Evolutionary conservation across 1,140 invertebrate genomes (phyloP), one percentile per base, ranked within the genome.

Genomic region (Battus philenor): DNA sequence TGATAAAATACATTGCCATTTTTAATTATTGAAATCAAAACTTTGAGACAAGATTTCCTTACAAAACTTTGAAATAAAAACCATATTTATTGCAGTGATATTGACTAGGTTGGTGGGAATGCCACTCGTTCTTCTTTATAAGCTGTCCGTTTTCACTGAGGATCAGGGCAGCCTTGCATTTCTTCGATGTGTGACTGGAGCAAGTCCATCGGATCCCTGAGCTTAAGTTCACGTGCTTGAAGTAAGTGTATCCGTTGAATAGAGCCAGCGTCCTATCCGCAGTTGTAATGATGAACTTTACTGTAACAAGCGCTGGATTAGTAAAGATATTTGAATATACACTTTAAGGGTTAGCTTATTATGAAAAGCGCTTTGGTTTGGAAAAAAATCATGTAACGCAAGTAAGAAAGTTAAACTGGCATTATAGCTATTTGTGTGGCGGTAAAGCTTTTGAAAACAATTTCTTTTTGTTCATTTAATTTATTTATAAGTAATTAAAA

Each of bases 151-250:
- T 15, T 2, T 46, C 12, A 7, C 10, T 32, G 2, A 54, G 9
- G 1, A 51, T 17, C 4, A 59, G 12, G 3, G 47, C 44, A 3
- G 51, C 47, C 9, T 46, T 48, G 46, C 56, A 59, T 2, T 38
- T 45, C 30, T 9, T 51, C 5, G 44, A 46, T n/a, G 26, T 30
- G 11, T 20, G 18, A 13, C 46, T 32, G 15, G 31, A 44, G 11
- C 52, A 54, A 6, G 15, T 30, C 52, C 52, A 54, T 0, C 52
- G 20, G 0, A 41, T 18, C 0, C 47, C 43, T 6, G 12, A 20
- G 9, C 15, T 30, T 5, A 18, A 41, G 6, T 41, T 17, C 0
- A 41, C 38, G 13, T 41, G 38, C 10, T 41, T 41, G 38, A 41
- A 50, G 10, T 31, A 50, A 0, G 48, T 50, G 33, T 50, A 44